Percentiles rank a stretch among this genome's conserved stretches.
phyloP scores from a whole-genome alignment of 2,797 vertebrate genomes.

The Sorex maritimensis region DNA sequence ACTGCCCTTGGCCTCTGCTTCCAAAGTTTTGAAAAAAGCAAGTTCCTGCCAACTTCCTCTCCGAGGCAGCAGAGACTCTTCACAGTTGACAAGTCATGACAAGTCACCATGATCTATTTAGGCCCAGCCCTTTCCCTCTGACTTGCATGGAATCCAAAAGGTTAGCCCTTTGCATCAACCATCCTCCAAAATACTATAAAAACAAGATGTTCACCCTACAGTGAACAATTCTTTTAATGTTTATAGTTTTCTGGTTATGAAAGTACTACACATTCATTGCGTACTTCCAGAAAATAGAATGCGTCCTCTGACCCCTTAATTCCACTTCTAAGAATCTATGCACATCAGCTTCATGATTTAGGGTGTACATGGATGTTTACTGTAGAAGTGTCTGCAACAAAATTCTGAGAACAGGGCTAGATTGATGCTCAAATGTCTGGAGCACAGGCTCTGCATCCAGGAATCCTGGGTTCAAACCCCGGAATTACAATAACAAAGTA shows the following conservation, averaged over 20 bases:
- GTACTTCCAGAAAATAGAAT: constrained; percentile 41
- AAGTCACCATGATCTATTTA: neutral
- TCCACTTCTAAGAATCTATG: constrained; percentile 47
- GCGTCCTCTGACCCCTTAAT: constrained; percentile 38
- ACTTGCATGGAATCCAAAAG: constrained; percentile 19
- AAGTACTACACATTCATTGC: constrained; percentile 37
- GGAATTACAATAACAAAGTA: neutral
- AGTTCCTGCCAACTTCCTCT: constrained; percentile 6
- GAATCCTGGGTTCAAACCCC: too few species aligned
- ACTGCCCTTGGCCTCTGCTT: too few species aligned
- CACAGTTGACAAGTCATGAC: neutral
- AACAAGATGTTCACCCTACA: neutral
- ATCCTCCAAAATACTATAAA: constrained; percentile 3
- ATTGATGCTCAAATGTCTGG: neutral
- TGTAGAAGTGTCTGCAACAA: constrained; percentile 18
- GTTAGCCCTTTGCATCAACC: constrained; percentile 13
- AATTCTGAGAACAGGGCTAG: constrained; percentile 13
- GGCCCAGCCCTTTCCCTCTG: constrained; percentile 22
- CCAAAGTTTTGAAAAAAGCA: constrained; percentile 3
- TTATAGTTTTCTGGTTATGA: constrained; percentile 53
- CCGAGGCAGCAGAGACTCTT: neutral
- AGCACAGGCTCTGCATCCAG: too few species aligned
- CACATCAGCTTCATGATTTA: constrained; percentile 26
- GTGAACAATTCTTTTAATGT: constrained; percentile 31
- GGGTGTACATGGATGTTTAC: constrained; percentile 16